Base-by-base conservation (phyloP, 2,113 vertebrate species). In the Rhinolophus ferrumequinum region DNA sequence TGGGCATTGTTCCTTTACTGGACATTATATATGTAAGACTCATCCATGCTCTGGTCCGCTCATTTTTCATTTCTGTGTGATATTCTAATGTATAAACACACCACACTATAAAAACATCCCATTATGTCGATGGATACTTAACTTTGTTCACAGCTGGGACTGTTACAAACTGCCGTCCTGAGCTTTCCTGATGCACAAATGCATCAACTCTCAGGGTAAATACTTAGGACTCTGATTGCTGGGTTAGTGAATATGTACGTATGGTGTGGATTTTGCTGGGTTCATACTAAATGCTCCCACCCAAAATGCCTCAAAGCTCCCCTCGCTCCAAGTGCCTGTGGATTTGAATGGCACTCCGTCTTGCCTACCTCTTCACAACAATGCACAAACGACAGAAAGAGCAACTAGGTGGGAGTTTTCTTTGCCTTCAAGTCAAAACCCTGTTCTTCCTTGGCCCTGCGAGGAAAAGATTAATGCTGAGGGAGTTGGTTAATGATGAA, bases 401-500 rank as follows among this genome's bases (percentile, higher is more conserved):
- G 58, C 56, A 69, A 80, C 80, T 84, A 52, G 15, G 75, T 18
- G 35, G 66, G 18, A 75, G 41, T n/a, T 84, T 91, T 80, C 75
- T 87, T 88, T 56, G 41, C 58, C 75, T 82, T 73, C 66, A 88
- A 88, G 60, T 90, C 67, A 93, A 93, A 97, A 60, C 50, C 44
- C 94, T 88, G 12, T 90, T 96, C 33, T 76, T 75, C 28, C 86
- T 26, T 33, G 97, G 84, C 6, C 67, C 21, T 60, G 72, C 0
- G 15, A 54, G 64, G 58, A 92, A 83, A 83, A 96, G 96, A 96
- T 89, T 60, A 90, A 98, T 85, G 81, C 12, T 50, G 73, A 96
- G 58, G 35, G 38, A 95, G 90, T 6, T 97, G 89, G 94, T 89
- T 96, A 96, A 94, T 94, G 95, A 97, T 79, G 89, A 97, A 96